A percentile compares a stretch with the other conserved stretches of the same genome.
These are phyloP conservation scores for Python bivittatus DNA, from an alignment of 2,113 vertebrate genomes.

Conservation along the genomic window DNA sequence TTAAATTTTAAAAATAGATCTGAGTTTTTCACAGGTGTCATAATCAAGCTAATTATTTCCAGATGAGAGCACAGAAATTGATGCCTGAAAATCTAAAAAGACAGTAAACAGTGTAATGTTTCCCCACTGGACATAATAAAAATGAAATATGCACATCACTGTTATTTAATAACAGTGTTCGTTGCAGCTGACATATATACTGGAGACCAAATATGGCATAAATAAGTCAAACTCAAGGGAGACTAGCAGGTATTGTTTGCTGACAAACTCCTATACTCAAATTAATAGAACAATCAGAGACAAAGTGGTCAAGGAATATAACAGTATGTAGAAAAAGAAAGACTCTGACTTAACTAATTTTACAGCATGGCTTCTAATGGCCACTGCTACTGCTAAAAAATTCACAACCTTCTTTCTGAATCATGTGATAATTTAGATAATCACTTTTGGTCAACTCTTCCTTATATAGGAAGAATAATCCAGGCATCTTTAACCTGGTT, in stretches of 20 bases:
- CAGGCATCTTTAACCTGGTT: not conserved
- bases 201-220: not conserved
- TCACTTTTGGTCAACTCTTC: not conserved
- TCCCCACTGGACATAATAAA: not conserved
- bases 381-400: not conserved
- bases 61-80: not conserved
- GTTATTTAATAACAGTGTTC: not conserved
- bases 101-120: not conserved
- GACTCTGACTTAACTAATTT: not conserved
- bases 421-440: not conserved
- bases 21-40: slow-evolving; percentile 38
- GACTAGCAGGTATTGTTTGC: not conserved
- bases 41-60: slow-evolving; percentile 42
- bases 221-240: not conserved
- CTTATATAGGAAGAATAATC: not conserved
- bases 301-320: not conserved
- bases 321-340: not conserved
- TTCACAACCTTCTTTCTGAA: not conserved
- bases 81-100: not conserved
- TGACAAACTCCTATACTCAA: not conserved
- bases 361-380: not conserved
- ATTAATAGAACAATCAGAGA: not conserved
- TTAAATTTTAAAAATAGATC: slow-evolving; percentile 44
- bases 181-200: not conserved
- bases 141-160: not conserved